Base-by-base conservation (phyloP, 2,888 invertebrate species). In the Ochlodes sylvanus region DNA sequence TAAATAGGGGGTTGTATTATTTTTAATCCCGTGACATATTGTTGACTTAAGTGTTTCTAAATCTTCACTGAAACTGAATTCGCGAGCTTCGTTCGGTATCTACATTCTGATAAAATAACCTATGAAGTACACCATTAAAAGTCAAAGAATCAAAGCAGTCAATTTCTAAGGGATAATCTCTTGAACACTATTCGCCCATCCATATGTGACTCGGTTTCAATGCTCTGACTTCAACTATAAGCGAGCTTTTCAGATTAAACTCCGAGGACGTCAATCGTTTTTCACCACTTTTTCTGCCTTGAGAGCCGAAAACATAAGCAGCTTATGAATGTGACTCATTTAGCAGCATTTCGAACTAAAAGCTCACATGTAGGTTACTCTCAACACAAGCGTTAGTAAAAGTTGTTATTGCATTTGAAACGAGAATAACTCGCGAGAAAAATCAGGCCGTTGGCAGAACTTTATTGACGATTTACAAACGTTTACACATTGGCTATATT, bases 401-500 rank as follows among this genome's bases (percentile, higher is more conserved):
- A 55, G 66, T 72, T 71, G 71, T 71, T 74, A 73, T 75, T 72
- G 71, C 70, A 73, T 73, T 66, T 70, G 73, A 69, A 76, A 75
- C 71, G 73, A 68, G 68, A 66, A 76, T 76, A 75, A 74, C 58
- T 69, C 58, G 68, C 54, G 70, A 73, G 73, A 71, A 73, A 75
- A 78, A 77, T 79, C 76, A 72, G 75, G 71, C 70, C 73, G 75
- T 71, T 74, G 71, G 57, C 68, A 68, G 70, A 76, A 79, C 73
- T 77, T 76, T 76, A 76, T 75, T 74, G 71, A 57, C 57, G 70
- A 73, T 71, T 75, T 17, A 52, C 17, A 52, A 27, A 52, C 15
- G 21, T 21, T 47, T 47, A 47, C 47, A 17, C 9, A 42, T 42
- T 42, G 14, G 10, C 42, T 14, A 1, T 42, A 42, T 42, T 27